Percentiles rank a stretch among this genome's conserved stretches.
Conservation (phyloP, 1,140 invertebrate species). For the Elysia chlorotica region DNA sequence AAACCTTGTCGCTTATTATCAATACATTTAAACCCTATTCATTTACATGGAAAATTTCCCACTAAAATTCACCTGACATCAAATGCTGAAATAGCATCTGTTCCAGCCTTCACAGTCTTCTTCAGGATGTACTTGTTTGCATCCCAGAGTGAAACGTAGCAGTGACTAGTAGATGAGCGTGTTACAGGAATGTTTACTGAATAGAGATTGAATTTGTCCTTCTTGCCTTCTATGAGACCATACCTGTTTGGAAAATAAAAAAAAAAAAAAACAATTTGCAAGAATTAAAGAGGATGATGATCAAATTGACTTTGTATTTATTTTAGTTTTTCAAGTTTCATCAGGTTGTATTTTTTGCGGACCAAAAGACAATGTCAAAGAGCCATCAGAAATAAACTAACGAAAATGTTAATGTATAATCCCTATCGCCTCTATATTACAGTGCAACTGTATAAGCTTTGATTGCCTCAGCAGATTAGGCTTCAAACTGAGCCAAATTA, state of each 20-base stretch:
- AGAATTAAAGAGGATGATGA: neutral
- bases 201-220: constrained; percentile 74
- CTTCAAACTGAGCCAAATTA: no score
- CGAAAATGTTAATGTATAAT: no score
- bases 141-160: constrained; percentile 64
- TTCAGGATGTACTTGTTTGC: constrained; percentile 50
- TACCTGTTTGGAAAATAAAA: constrained; percentile 66
- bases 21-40: no score
- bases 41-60: no score
- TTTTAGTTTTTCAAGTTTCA: neutral
- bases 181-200: constrained; percentile 80
- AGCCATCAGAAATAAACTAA: neutral
- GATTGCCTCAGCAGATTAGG: no score
- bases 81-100: constrained; percentile 81
- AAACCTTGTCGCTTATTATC: no score
- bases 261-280: no score
- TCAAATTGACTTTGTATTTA: neutral
- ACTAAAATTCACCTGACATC: constrained; percentile 79
- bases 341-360: neutral
- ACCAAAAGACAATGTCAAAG: neutral
- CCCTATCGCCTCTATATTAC: no score
- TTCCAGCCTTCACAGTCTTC: constrained; percentile 51
- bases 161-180: constrained; percentile 68
- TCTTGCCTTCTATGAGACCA: constrained; percentile 72
- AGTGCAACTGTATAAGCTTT: no score